Evolutionary conservation across 2,113 vertebrate genomes (phyloP).

Genomic region (Beaufortia kweichowensis): DNA sequence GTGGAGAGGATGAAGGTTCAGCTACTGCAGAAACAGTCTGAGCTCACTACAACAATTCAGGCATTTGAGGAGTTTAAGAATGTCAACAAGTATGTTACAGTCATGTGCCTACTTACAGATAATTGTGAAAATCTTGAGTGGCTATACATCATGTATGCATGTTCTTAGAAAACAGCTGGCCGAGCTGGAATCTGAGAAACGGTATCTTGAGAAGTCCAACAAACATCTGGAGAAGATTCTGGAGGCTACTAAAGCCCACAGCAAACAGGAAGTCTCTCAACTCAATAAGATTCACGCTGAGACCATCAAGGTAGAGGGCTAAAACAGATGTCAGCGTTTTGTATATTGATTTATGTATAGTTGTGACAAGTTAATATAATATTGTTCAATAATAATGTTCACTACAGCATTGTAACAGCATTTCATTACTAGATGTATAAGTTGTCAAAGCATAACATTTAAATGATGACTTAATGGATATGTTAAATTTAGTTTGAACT

Average conservation of each 20-base stretch:
- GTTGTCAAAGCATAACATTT: too few relatives aligned
- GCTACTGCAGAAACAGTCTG: conserved; percentile 83
- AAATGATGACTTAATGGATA: too few relatives aligned
- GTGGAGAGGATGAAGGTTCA: conserved; percentile 83
- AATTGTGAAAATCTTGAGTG: background rate
- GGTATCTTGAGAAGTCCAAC: conserved; percentile 89
- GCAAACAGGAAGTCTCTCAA: conserved; percentile 86
- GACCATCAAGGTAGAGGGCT: conserved; percentile 84
- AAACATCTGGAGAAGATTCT: conserved; percentile 91
- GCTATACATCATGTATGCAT: background rate
- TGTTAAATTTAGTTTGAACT: background rate
- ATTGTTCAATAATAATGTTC: too few relatives aligned
- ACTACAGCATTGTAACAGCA: too few relatives aligned
- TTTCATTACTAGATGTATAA: too few relatives aligned
- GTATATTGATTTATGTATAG: too few relatives aligned
- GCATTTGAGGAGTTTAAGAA: conserved; percentile 93
- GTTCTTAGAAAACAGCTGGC: conserved; percentile 82
- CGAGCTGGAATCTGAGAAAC: conserved; percentile 88
- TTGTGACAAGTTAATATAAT: too few relatives aligned
- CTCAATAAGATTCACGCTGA: conserved; percentile 89
- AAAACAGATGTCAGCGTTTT: too few relatives aligned
- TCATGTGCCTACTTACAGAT: background rate
- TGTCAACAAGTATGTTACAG: conserved; percentile 80
- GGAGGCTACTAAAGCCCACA: conserved; percentile 88
- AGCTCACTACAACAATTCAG: conserved; percentile 81